Evolutionary conservation across 2,888 invertebrate genomes (phyloP).

Genomic region (Aphelenchoides bicaudatus): DNA sequence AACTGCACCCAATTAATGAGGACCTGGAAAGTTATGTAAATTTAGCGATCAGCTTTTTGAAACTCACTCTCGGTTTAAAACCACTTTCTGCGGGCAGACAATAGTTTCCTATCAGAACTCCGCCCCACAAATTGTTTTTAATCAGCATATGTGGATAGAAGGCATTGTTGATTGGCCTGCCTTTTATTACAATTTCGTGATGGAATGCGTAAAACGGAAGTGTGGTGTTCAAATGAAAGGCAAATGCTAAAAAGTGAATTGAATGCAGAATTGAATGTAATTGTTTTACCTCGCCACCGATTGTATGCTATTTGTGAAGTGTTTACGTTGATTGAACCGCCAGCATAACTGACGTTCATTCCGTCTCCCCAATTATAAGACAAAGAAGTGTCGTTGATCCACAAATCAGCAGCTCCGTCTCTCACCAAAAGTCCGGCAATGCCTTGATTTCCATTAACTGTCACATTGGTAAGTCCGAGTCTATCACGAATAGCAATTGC

Average conservation of each 20-base stretch:
- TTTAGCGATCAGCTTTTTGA: constrained; percentile 2
- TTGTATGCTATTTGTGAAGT: constrained; percentile 80
- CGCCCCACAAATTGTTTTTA: constrained; percentile 79
- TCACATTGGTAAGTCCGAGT: constrained; percentile 57
- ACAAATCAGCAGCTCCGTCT: constrained; percentile 86
- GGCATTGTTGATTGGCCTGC: constrained; percentile 57
- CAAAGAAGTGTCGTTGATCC: constrained; percentile 83
- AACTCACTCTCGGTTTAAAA: constrained; percentile 26
- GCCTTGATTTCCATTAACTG: constrained; percentile 53
- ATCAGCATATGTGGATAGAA: constrained; percentile 69
- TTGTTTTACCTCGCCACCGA: constrained; percentile 68
- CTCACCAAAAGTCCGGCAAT: constrained; percentile 66
- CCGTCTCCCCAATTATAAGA: constrained; percentile 89
- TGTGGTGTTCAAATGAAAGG: constrained; percentile 84
- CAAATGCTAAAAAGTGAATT: constrained; percentile 67
- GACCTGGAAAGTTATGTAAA: constrained; percentile 33
- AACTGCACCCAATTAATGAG: constrained; percentile 58
- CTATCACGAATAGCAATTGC: constrained; percentile 76
- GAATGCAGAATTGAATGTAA: not conserved
- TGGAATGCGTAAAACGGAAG: constrained; percentile 76
- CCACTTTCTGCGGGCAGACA: constrained; percentile 64
- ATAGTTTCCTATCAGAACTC: constrained; percentile 86
- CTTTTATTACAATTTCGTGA: constrained; percentile 72
- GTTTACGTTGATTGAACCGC: constrained; percentile 87
- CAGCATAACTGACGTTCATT: constrained; percentile 87